Conservation (phyloP, 2,888 invertebrate genomes). For the Oscheius myriophilus region DNA sequence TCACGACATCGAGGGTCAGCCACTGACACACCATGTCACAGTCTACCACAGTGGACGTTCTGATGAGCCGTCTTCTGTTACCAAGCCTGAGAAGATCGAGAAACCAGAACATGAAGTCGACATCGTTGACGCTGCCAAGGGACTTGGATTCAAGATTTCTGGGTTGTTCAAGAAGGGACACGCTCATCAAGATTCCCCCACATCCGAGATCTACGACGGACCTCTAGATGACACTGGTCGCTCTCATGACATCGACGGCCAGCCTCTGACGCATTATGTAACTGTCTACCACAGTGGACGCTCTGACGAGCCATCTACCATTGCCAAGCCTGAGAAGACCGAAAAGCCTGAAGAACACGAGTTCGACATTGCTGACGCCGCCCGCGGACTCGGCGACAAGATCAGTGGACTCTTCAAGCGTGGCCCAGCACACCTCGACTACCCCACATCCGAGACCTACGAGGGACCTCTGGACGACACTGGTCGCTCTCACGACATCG, state of each 20-base stretch:
- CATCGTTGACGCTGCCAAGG: constrained; percentile 20
- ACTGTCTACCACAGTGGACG: constrained; percentile 38
- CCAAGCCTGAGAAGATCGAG: constrained; percentile 6
- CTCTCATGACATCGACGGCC: constrained; percentile 30
- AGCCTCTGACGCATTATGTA: constrained; percentile 40
- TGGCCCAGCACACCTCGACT: constrained; percentile 49
- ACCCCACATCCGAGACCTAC: constrained; percentile 39
- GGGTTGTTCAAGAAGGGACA: constrained; percentile 49
- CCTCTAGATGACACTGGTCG: constrained; percentile 32
- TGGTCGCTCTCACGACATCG: constrained; percentile 23
- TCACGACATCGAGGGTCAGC: constrained; percentile 33
- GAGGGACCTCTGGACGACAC: constrained; percentile 37
- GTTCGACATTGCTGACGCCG: constrained; percentile 12
- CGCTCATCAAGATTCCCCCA: constrained; percentile 54
- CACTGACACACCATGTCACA: constrained; percentile 37
- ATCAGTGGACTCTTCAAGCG: constrained; percentile 50
- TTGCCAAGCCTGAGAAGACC: not conserved
- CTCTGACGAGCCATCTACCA: constrained; percentile 23
- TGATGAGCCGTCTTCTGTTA: constrained; percentile 17
- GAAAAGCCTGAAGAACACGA: constrained; percentile 18
- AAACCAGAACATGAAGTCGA: constrained; percentile 22
- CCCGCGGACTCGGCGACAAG: constrained; percentile 31
- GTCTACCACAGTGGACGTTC: constrained; percentile 40
- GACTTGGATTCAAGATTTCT: constrained; percentile 38
- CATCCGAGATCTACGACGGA: constrained; percentile 34